Percentiles rank a stretch among this genome's conserved stretches.
Conservation (phyloP, 2,888 invertebrate species). For the Hypsopygia costalis region DNA sequence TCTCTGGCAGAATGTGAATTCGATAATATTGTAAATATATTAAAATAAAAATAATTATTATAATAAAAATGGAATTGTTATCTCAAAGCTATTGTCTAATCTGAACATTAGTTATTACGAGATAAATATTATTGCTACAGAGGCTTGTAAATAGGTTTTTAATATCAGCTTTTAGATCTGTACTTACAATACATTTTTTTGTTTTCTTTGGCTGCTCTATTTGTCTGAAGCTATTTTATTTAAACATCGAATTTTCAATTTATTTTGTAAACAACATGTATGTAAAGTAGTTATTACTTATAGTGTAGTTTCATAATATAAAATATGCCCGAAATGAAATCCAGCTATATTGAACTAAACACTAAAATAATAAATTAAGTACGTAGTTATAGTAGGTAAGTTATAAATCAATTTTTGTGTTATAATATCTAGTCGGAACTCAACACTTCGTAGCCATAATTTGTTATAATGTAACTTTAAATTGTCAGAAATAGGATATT, state of each 20-base stretch:
- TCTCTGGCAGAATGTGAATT: constrained; percentile 38
- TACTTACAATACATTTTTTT: constrained; percentile 1
- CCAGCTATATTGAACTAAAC: constrained; percentile 40
- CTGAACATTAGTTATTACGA: constrained; percentile 22
- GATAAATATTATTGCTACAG: constrained; percentile 36
- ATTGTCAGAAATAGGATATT: constrained; percentile 32
- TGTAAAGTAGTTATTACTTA: constrained; percentile 19
- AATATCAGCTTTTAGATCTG: constrained; percentile 39
- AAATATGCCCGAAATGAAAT: constrained; percentile 31
- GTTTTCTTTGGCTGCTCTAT: constrained; percentile 1
- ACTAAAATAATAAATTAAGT: constrained; percentile 27
- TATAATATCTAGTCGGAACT: constrained; percentile 71
- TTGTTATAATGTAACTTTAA: constrained; percentile 39
- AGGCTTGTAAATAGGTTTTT: constrained; percentile 68
- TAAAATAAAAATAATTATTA: constrained; percentile 25
- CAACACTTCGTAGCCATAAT: constrained; percentile 65
- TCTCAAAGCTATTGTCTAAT: constrained; percentile 42
- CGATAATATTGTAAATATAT: constrained; percentile 56
- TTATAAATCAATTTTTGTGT: constrained; percentile 29
- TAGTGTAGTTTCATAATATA: constrained; percentile 19
- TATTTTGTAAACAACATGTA: constrained; percentile 21
- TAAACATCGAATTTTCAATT: constrained; percentile 42
- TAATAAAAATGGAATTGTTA: constrained; percentile 70
- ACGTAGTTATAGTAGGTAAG: constrained; percentile 26
- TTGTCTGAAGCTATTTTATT: constrained; percentile 8